Conservation (phyloP, 1,140 invertebrate species). For the Planococcus citri region DNA sequence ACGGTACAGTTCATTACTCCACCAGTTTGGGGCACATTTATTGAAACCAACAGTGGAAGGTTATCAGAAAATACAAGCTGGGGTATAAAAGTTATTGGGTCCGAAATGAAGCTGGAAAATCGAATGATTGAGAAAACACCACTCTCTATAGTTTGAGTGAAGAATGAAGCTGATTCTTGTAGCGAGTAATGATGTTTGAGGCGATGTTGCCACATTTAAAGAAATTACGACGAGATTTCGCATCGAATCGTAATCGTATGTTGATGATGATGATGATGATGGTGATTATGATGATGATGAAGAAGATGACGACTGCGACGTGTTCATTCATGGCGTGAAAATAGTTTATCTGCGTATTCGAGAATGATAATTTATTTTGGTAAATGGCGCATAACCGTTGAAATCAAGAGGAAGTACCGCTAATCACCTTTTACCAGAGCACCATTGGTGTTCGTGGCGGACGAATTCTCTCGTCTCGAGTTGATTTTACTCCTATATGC, state of each 20-base stretch:
- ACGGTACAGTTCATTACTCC: not conserved
- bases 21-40: not conserved
- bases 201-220: not conserved
- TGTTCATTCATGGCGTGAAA: not conserved
- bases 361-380: conserved; percentile 1
- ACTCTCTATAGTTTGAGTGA: too few species aligned
- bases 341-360: conserved; percentile 3
- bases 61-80: not conserved
- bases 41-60: not conserved
- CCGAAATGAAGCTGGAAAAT: not conserved
- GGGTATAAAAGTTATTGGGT: not conserved
- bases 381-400: not conserved
- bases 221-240: not conserved
- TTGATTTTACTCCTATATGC: too few species aligned
- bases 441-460: not conserved
- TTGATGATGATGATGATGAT: too few species aligned
- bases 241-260: not conserved
- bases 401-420: conserved; percentile 6
- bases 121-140: not conserved
- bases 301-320: too few species aligned
- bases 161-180: not conserved
- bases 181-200: too few species aligned
- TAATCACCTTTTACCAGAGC: not conserved
- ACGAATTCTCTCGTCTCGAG: not conserved
- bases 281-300: too few species aligned